phyloP scores from a whole-genome alignment of 2,888 invertebrate species.

The Apotomis capreana region DNA sequence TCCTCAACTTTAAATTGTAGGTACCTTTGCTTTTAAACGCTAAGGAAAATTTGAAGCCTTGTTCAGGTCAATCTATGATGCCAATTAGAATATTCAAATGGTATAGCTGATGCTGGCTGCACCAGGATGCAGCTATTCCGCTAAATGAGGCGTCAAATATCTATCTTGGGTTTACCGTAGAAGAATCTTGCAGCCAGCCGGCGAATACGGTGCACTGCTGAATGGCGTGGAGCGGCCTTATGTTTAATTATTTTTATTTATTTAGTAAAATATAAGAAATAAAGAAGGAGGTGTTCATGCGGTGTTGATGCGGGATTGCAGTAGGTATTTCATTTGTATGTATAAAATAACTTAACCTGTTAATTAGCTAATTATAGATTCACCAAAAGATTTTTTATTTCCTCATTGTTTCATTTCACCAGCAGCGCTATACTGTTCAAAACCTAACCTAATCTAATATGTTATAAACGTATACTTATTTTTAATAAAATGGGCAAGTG shows the following conservation, averaged over 20 bases:
- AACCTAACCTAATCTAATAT: no score
- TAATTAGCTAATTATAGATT: no score
- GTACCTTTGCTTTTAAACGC: background rate
- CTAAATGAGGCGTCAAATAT: constrained; percentile 56
- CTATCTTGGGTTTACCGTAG: constrained; percentile 54
- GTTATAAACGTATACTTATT: no score
- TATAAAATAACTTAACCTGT: no score
- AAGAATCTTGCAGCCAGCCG: constrained; percentile 49
- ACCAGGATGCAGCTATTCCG: constrained; percentile 49
- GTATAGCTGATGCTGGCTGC: constrained; percentile 47
- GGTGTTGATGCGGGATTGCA: no score
- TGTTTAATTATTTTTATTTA: background rate
- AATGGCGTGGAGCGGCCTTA: constrained; percentile 14
- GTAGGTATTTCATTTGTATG: no score
- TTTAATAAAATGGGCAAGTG: no score
- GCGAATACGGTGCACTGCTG: constrained; percentile 44
- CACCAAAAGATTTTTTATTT: no score
- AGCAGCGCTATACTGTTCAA: no score
- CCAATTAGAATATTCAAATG: constrained; percentile 28
- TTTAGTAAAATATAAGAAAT: no score
- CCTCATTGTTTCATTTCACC: no score
- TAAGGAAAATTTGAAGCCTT: background rate
- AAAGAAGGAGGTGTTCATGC: no score
- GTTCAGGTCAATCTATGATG: background rate
- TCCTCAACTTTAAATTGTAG: background rate